Evolutionary conservation across 2,888 invertebrate genomes (phyloP), one percentile per base, ranked within the genome.

Genomic region (Eupithecia exiguata): DNA sequence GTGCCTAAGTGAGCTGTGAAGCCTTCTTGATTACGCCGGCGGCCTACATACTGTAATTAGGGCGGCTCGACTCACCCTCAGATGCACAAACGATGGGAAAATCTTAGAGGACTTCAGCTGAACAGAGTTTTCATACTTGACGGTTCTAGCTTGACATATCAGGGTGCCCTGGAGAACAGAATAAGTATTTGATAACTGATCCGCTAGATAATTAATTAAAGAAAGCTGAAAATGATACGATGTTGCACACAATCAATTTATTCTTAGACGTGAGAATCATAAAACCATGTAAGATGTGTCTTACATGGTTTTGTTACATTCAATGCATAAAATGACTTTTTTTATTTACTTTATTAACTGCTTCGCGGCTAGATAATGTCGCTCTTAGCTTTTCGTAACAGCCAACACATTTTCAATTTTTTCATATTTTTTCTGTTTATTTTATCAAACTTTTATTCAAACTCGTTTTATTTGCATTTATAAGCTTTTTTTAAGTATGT

Each of bases 11-110:
- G 66, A 69, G 66, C 21, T 25, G 61, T 61, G 72, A 65, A 61
- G 71, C 58, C 21, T 70, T 58, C 71, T 67, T 71, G 61, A 71
- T 71, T 68, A 43, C 49, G 49, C 67, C n/a, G 21, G 67, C 71
- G 10, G 49, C 72, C 46, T 68, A 46, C 18, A 21, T 36, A n/a
- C 62, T 30, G 73, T 74, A 70, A 74, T 74, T 68, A 74, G 70
- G 70, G 67, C 73, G 53, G 46, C 69, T 35, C 40, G 35, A 21
- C 68, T 70, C 68, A 63, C 74, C 70, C 70, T 53, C 46, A 70
- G 61, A 71, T 71, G 40, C 63, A 38, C 68, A 71, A 71, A 61
- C 71, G 67, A 14, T 71, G 67, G 43, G 43, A 61, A 38, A 21
- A 38, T 65, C 66, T 67, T 46, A 70, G 58, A 53, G 49, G 49